Evolutionary conservation across 2,797 vertebrate species (phyloP), one percentile per base, ranked within the genome.

Genomic region (Diplodus puntazzo): DNA sequence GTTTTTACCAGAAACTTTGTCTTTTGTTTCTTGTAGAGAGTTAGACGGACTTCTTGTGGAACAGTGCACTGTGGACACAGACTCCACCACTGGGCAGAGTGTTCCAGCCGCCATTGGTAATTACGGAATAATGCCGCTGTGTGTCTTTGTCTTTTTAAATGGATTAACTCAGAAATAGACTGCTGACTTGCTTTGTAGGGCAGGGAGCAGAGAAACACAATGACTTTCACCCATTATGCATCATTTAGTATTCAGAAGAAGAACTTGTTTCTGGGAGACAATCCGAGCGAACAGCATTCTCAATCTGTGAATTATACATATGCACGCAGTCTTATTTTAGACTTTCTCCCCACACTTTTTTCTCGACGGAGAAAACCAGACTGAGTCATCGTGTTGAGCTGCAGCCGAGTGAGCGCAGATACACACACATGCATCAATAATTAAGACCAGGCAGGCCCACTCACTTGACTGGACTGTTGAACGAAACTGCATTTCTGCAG

Each of bases 31-130:
- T 58, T 81, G 2, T 18, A 99, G 98, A 90, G 98, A 99, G 84
- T 87, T 99, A 80, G 95, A 97, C 14, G 92, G 94, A 64, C 95
- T 97, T 64, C 88, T 99, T 25, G 73, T 96, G 88, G 98, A 99
- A 53, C 97, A 97, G 85, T 99, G 98, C 90, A 97, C 96, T 0
- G 97, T 98, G 85, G 97, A 99, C 83, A 97, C 97, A 1, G 95
- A 98, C 83, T 88, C 95, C 65, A 95, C 94, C 86, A 96, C 97
- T 66, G 97, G 96, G 57, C 97, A 99, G 57, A 97, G 94, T 73
- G 94, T 98, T 73, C 96, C 97, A 0, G 95, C 96, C 0, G 96
- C 95, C 60, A 96, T 98, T 82, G 97, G 98, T 99, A 94, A 90
- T 76, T 55, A 45, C 30, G 53, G 27, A 46, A 42, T 45, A 18